phyloP scores from a whole-genome alignment of 2,888 invertebrate genomes.

The Craniophora ligustri region DNA sequence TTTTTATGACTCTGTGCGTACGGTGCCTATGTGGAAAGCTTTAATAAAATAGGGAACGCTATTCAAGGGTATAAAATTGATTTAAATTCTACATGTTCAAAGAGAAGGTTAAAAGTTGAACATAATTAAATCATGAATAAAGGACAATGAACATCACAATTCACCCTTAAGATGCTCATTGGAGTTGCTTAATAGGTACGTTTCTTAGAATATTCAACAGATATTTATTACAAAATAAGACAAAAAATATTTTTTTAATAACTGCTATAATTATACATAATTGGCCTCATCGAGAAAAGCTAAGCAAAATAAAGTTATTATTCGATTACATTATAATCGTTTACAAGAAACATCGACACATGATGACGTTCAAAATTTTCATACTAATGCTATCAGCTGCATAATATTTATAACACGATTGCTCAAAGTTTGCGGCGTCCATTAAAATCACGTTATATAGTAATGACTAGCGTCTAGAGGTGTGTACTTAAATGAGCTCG shows the following conservation, averaged over 20 bases:
- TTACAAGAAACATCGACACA: slow-evolving; percentile 24
- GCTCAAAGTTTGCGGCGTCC: slow-evolving; percentile 34
- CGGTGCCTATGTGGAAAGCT: background rate
- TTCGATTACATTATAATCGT: slow-evolving; percentile 50
- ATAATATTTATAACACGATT: slow-evolving; percentile 33
- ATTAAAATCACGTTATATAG: slow-evolving; percentile 58
- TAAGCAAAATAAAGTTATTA: slow-evolving; percentile 17
- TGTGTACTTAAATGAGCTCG: slow-evolving; percentile 30
- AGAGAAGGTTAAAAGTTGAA: too few species aligned
- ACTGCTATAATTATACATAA: too few species aligned
- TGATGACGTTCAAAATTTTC: slow-evolving; percentile 19
- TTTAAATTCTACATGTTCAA: too few species aligned
- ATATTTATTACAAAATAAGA: too few species aligned
- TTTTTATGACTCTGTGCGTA: slow-evolving; percentile 12
- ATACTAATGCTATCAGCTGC: slow-evolving; percentile 19
- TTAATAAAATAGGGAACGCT: too few species aligned
- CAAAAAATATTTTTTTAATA: too few species aligned
- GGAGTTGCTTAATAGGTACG: too few species aligned
- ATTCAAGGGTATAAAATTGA: too few species aligned
- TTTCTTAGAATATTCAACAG: too few species aligned
- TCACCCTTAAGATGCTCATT: too few species aligned
- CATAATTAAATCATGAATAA: too few species aligned
- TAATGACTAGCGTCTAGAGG: slow-evolving; percentile 47
- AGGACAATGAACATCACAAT: too few species aligned
- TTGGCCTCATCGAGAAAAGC: background rate